These are phyloP conservation scores for Drusus annulatus DNA, from an alignment of 1,140 invertebrate genomes.

Conservation along the genomic window DNA sequence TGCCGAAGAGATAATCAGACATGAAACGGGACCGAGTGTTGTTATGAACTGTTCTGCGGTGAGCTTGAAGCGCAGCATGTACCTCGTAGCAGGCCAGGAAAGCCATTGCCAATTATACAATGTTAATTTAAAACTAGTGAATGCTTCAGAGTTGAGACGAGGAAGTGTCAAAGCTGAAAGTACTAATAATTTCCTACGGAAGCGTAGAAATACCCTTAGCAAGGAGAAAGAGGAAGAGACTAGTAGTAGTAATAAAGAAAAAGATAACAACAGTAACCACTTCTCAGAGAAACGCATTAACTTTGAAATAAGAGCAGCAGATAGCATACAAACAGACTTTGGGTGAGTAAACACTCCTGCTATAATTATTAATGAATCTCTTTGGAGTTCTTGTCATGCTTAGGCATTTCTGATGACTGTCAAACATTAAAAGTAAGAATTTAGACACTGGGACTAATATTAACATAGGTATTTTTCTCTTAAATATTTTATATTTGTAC, in stretches of 20 bases:
- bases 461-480: too few relatives aligned
- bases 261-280: conserved; percentile 67
- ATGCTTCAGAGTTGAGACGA: conserved; percentile 66
- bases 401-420: too few relatives aligned
- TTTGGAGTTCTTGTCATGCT: too few relatives aligned
- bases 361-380: too few relatives aligned
- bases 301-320: conserved; percentile 80
- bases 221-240: conserved; percentile 66
- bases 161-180: conserved; percentile 68
- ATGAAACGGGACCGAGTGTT: conserved; percentile 90
- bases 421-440: too few relatives aligned
- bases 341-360: conserved; percentile 67
- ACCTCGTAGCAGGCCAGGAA: conserved; percentile 92
- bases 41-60: conserved; percentile 91
- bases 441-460: too few relatives aligned
- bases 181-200: conserved; percentile 66
- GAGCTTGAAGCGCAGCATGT: conserved; percentile 74
- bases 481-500: too few relatives aligned
- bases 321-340: conserved; percentile 88
- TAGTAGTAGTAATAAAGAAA: conserved; percentile 63
- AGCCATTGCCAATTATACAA: conserved; percentile 92
- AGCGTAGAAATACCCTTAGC: conserved; percentile 63
- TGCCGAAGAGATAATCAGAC: conserved; percentile 88
- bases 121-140: conserved; percentile 81
- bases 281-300: conserved; percentile 76